Evolutionary conservation across 2,113 vertebrate species (phyloP), one percentile per base, ranked within the genome.

Genomic region (Dunckerocampus dactyliophorus): DNA sequence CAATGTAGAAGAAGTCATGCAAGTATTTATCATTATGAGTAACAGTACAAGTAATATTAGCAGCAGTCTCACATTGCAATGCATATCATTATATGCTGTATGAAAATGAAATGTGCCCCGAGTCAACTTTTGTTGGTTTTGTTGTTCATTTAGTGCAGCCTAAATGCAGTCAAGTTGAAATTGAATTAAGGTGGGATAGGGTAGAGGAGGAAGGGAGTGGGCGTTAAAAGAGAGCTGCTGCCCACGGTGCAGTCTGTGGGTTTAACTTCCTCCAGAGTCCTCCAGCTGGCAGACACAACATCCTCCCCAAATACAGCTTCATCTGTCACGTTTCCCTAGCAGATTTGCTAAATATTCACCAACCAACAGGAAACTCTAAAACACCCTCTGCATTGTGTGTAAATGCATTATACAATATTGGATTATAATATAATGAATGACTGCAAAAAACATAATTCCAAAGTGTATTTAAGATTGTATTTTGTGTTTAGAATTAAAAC

Each of bases 271-370:
- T 52, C 34, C 66, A 81, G 75, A 69, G 65, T 72, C 46, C 69
- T 79, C 65, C 78, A 77, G 67, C 74, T 82, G 77, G 74, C 77
- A 84, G 75, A 68, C 72, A 68, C 47, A 15, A 21, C 48, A 8
- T 21, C 46, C 71, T 57, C 64, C 59, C 39, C 54, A 75, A 60
- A 67, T 45, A 54, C 34, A 58, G 47, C 55, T 21, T 56, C 58
- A 64, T 2, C 46, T 48, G 22, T 47, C 46, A 34, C 47, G 8
- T 59, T 67, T 15, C 50, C 21, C 1, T 6, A 69, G 59, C 22
- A 22, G 53, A 68, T 49, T 63, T 59, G 2, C 21, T 31, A 67
- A 57, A 70, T 57, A 71, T 63, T 53, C 65, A 62, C 39, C 59
- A 72, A 62, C 39, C 62, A 70, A 42, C 39, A 46, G 34, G 28